Conservation (phyloP, 2,888 invertebrate species). For the Lithodes maja region DNA sequence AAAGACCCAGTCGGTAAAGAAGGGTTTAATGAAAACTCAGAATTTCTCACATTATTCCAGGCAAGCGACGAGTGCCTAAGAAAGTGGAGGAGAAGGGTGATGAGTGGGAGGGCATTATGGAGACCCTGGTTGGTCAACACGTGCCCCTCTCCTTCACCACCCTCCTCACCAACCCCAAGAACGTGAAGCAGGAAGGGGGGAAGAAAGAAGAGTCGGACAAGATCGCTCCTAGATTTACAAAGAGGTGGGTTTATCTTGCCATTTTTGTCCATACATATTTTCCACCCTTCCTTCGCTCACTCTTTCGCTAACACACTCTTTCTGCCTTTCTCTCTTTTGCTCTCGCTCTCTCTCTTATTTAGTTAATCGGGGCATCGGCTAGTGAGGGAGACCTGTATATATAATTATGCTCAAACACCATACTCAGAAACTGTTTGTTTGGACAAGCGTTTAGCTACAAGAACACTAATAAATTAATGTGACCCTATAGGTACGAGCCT, state of each 20-base stretch:
- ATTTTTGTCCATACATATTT: not conserved
- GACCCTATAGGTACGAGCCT: slow-evolving; percentile 28
- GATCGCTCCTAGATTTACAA: slow-evolving; percentile 21
- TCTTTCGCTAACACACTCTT: not conserved
- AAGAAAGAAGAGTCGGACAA: not conserved
- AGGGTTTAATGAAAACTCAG: too few species aligned
- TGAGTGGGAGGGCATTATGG: slow-evolving; percentile 49
- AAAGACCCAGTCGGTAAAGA: too few species aligned
- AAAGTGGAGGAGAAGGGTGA: slow-evolving; percentile 24
- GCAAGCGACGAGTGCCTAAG: not conserved
- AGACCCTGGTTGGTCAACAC: slow-evolving; percentile 24
- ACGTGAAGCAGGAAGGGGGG: not conserved
- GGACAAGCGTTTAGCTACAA: too few species aligned
- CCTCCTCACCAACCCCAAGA: not conserved
- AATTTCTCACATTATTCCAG: not conserved
- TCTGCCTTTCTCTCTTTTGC: not conserved
- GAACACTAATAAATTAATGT: not conserved
- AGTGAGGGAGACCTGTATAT: too few species aligned
- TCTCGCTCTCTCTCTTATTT: too few species aligned
- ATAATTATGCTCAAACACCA: too few species aligned
- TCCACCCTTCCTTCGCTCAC: too few species aligned
- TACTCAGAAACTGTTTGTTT: too few species aligned
- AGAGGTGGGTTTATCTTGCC: slow-evolving; percentile 5
- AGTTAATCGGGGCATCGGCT: too few species aligned
- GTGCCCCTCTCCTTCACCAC: slow-evolving; percentile 12